Evolutionary conservation across 1,140 invertebrate species (phyloP).

Genomic region (Hyles euphorbiae): DNA sequence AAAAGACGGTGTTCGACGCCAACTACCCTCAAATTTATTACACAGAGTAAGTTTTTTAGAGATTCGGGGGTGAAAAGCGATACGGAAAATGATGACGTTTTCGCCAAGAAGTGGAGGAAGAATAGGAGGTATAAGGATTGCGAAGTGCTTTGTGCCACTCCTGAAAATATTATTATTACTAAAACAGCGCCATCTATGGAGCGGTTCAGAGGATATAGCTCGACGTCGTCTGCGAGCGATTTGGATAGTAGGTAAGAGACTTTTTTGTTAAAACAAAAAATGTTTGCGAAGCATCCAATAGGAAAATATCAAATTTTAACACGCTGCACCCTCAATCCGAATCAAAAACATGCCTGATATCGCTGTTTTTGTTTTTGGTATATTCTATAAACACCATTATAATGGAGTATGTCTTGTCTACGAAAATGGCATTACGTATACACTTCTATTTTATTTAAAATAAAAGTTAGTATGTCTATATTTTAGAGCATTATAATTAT

Average conservation of each 20-base stretch:
- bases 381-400: no score
- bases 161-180: slow-evolving; percentile 54
- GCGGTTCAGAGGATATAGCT: slow-evolving; percentile 30
- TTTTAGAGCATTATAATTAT: no score
- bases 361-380: no score
- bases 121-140: slow-evolving; percentile 19
- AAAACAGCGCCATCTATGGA: slow-evolving; percentile 62
- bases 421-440: no score
- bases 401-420: no score
- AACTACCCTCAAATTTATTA: slow-evolving; percentile 13
- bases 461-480: no score
- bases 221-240: slow-evolving; percentile 22
- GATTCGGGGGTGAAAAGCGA: slow-evolving; percentile 47
- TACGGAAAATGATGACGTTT: slow-evolving; percentile 49
- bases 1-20: slow-evolving; percentile 61
- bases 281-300: no score
- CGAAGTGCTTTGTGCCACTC: slow-evolving; percentile 44
- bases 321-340: no score
- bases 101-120: slow-evolving; percentile 13
- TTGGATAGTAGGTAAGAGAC: not conserved
- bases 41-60: slow-evolving; percentile 35
- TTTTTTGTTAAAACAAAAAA: no score
- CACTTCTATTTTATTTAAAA: no score
- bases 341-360: no score
- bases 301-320: no score